Evolutionary conservation across 2,888 invertebrate genomes (phyloP).

Genomic region (Ommatoiulus sabulosus): DNA sequence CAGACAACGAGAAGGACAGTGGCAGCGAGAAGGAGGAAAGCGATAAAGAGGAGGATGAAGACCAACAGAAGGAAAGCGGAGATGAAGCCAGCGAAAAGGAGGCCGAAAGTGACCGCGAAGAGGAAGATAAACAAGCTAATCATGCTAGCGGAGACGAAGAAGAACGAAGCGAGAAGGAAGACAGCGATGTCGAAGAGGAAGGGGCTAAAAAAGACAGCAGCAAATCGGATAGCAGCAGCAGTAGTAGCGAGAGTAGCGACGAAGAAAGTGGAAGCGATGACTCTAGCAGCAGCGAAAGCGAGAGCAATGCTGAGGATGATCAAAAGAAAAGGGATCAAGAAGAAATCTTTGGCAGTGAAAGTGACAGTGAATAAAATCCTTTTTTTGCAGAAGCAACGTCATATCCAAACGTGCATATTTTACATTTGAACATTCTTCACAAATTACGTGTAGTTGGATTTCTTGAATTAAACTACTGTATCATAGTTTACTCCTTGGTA

Average conservation of each 20-base stretch:
- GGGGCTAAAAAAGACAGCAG: conserved; percentile 62
- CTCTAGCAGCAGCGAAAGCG: conserved; percentile 57
- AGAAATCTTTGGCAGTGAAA: conserved; percentile 63
- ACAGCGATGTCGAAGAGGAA: conserved; percentile 60
- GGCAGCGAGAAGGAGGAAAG: conserved; percentile 37
- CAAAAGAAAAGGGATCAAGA: conserved; percentile 62
- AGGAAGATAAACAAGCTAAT: conserved; percentile 49
- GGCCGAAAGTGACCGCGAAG: conserved; percentile 27
- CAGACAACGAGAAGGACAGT: conserved; percentile 49
- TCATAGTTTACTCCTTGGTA: too few species aligned
- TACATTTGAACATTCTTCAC: not conserved
- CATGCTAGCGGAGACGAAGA: conserved; percentile 55
- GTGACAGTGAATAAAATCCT: conserved; percentile 59
- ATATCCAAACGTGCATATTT: not conserved
- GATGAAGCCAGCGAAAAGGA: conserved; percentile 56
- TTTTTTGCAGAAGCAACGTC: not conserved
- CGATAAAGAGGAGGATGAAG: conserved; percentile 26
- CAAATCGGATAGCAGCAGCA: conserved; percentile 64
- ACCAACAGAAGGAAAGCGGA: conserved; percentile 58
- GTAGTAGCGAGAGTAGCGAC: conserved; percentile 63
- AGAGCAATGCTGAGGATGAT: conserved; percentile 61
- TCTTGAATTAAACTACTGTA: too few species aligned
- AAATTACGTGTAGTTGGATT: not conserved
- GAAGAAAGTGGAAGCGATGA: conserved; percentile 57
- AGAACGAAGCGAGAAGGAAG: conserved; percentile 59